Percentiles rank a stretch among this genome's conserved stretches.
These are phyloP conservation scores for Thymelicus acteon DNA, from an alignment of 2,888 invertebrate genomes.

Conservation along the genomic window DNA sequence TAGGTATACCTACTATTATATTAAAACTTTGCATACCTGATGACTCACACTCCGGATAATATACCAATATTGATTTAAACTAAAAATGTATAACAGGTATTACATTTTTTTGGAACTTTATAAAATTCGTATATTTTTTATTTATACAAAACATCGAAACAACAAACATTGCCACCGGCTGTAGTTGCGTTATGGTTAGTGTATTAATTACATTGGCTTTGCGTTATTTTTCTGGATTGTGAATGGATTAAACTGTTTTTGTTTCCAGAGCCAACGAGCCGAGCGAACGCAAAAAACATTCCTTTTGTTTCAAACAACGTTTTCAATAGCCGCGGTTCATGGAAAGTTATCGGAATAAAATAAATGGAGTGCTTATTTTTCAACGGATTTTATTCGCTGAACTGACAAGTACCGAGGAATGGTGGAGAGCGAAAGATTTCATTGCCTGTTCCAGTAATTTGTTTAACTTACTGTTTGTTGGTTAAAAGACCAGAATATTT, in stretches of 20 bases:
- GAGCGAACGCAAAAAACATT: background rate
- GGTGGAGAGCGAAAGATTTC: too few relatives aligned
- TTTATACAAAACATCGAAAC: background rate
- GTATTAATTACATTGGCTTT: background rate
- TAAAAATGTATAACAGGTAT: too few relatives aligned
- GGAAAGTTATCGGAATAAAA: constrained; percentile 3
- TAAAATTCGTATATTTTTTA: background rate
- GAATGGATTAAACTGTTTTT: constrained; percentile 4
- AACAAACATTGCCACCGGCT: background rate
- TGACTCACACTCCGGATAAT: too few relatives aligned
- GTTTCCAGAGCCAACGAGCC: background rate
- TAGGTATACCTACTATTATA: too few relatives aligned
- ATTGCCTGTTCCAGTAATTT: too few relatives aligned
- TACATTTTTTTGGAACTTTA: too few relatives aligned
- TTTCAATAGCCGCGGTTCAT: background rate
- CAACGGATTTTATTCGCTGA: background rate
- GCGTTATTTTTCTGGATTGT: constrained; percentile 1
- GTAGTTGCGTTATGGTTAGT: background rate
- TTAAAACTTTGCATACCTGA: too few relatives aligned
- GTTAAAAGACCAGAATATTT: too few relatives aligned
- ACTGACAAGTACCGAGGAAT: background rate
- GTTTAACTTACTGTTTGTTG: too few relatives aligned
- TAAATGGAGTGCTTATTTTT: constrained; percentile 5
- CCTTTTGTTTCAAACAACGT: constrained; percentile 10
- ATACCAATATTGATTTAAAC: too few relatives aligned